A percentile compares a stretch with the other conserved stretches of the same genome.
phyloP scores from a whole-genome alignment of 2,888 invertebrate species.

The Diaperis boleti region DNA sequence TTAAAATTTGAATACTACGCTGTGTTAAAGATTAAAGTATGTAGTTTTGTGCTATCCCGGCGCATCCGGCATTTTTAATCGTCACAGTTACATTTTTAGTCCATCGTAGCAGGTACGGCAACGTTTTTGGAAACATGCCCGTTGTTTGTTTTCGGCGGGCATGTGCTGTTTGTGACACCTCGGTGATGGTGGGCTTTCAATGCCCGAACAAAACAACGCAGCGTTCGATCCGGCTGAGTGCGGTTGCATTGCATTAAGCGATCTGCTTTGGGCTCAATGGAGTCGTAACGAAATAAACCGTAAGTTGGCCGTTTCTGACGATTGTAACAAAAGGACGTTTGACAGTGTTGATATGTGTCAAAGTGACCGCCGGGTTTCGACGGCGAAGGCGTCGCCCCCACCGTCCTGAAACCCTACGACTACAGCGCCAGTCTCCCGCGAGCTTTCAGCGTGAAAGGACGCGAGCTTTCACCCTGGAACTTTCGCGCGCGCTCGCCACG shows the following conservation, averaged over 20 bases:
- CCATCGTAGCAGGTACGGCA: too few relatives aligned
- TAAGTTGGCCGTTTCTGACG: conserved; percentile 22
- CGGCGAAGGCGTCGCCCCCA: conserved; percentile 61
- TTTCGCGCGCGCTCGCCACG: conserved; percentile 50
- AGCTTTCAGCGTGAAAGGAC: conserved; percentile 58
- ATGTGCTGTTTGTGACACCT: not conserved
- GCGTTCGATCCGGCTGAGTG: conserved; percentile 7
- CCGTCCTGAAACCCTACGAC: conserved; percentile 57
- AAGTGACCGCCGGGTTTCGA: conserved; percentile 57
- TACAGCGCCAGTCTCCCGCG: conserved; percentile 62
- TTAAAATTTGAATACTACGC: too few relatives aligned
- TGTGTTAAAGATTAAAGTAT: too few relatives aligned
- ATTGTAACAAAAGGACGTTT: conserved; percentile 40
- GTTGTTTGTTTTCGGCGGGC: too few relatives aligned
- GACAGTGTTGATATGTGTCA: conserved; percentile 57
- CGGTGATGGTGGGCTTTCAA: conserved; percentile 7
- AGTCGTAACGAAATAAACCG: conserved; percentile 17
- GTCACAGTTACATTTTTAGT: too few relatives aligned
- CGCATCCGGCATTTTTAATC: too few relatives aligned
- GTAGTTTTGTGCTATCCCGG: too few relatives aligned
- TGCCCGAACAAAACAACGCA: conserved; percentile 9
- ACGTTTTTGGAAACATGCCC: too few relatives aligned
- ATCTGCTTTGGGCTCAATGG: conserved; percentile 14
- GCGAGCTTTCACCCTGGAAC: conserved; percentile 44
- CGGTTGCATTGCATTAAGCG: conserved; percentile 27